Evolutionary conservation across 2,797 vertebrate genomes (phyloP), one percentile per base, ranked within the genome.

Genomic region (Lacerta bilineata): DNA sequence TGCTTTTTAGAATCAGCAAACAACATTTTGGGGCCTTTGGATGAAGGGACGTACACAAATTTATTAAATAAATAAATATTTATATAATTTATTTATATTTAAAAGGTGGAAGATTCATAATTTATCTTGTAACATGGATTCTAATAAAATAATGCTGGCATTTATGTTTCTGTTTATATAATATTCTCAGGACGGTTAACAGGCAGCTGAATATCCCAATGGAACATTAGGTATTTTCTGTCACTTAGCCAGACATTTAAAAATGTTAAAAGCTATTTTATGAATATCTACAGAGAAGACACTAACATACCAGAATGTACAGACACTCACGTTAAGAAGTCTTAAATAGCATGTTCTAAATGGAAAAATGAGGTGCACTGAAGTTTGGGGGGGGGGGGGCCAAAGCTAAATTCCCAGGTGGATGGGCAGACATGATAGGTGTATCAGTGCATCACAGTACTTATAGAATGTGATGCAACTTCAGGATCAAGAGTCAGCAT

Each of bases 181-280:
- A 39, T 84, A 68, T 88, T 78, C 81, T 69, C 43, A 83, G 27
- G 36, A 55, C 61, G 76, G n/a, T 81, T 64, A 43, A 18, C 36
- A 71, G 2, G 8, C 25, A 23, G 25, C 13, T 72, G 50, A 27
- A n/a, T 64, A 9, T n/a, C 20, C 20, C 29, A 6, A 79, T 8
- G 5, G 23, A 75, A 43, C 20, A 20, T 77, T 55, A 79, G 27
- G 77, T 79, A 43, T 10, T 76, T 25, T 6, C 39, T 41, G 13
- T 68, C 39, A 41, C 39, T 71, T 13, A 74, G n/a, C 43, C 59
- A 27, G 11, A 9, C 5, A 13, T 33, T 85, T 33, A 36, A 46
- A 79, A 41, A 17, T 76, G n/a, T n/a, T 76, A 25, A 29, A 46
- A 83, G 3, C 20, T 17, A 77, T 83, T 46, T 83, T 36, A 41